phyloP scores from a whole-genome alignment of 1,140 invertebrate genomes.

The Propsilocerus akamusi region DNA sequence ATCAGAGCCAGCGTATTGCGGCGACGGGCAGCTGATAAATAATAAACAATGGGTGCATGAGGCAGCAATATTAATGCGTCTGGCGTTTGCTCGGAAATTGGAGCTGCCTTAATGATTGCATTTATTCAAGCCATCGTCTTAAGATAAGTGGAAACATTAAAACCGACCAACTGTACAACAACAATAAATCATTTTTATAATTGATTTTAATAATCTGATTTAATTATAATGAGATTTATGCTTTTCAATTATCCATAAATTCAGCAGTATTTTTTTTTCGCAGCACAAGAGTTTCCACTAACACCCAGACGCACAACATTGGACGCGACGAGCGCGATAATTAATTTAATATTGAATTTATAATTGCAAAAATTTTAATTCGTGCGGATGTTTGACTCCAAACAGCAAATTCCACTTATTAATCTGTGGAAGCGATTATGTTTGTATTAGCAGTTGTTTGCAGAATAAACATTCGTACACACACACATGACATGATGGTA shows the following conservation, averaged over 20 bases:
- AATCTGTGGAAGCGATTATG: not conserved
- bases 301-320: too few species aligned
- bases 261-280: not conserved
- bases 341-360: conserved; percentile 4
- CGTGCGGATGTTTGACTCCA: not conserved
- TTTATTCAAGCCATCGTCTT: too few species aligned
- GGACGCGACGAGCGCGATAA: not conserved
- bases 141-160: too few species aligned
- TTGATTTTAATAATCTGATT: conserved; percentile 4
- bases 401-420: not conserved
- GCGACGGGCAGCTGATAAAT: too few species aligned
- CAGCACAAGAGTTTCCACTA: not conserved
- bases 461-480: not conserved
- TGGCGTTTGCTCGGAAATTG: too few species aligned
- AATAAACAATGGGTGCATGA: too few species aligned
- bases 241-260: not conserved
- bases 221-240: conserved; percentile 4
- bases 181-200: conserved; percentile 2
- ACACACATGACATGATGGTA: not conserved
- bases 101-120: too few species aligned
- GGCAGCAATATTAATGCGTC: too few species aligned
- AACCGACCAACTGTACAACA: too few species aligned
- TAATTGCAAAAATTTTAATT: too few species aligned
- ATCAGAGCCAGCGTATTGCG: too few species aligned
- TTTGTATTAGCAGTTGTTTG: not conserved